A percentile compares a stretch with the other conserved stretches of the same genome.
These are phyloP conservation scores for Hexactinellida sp. DNA, from an alignment of 37 sponge, comb jelly and placozoan genomes.

Conservation along the genomic window DNA sequence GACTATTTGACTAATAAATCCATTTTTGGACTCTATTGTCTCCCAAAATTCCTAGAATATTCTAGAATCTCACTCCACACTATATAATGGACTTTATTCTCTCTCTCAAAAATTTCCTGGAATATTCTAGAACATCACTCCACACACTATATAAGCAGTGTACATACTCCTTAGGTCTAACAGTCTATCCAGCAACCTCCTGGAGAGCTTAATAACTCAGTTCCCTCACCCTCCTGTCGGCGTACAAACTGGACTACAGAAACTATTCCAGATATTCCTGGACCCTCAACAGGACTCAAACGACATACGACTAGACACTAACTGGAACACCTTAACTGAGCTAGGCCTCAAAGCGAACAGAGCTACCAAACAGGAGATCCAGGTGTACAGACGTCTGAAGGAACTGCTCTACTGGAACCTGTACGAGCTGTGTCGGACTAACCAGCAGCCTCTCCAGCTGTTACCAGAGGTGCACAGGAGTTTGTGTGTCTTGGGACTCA, in stretches of 20 bases:
- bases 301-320: background rate
- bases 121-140: background rate
- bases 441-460: background rate
- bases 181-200: constrained; percentile 7
- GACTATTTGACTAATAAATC: too few species aligned
- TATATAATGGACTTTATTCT: too few species aligned
- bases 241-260: background rate
- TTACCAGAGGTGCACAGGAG: background rate
- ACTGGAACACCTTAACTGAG: background rate
- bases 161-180: background rate
- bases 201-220: background rate
- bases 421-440: background rate
- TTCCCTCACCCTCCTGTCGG: background rate
- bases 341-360: background rate
- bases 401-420: background rate
- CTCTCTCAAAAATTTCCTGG: too few species aligned
- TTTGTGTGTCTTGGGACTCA: background rate
- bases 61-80: too few species aligned
- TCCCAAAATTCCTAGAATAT: too few species aligned
- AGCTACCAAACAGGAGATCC: background rate
- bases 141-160: background rate
- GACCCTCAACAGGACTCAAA: background rate
- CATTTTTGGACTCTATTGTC: too few species aligned
- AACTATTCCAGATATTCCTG: background rate
- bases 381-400: background rate